Evolutionary conservation across 2,888 invertebrate species (phyloP).

Genomic region (Drosophila paramelanica): DNA sequence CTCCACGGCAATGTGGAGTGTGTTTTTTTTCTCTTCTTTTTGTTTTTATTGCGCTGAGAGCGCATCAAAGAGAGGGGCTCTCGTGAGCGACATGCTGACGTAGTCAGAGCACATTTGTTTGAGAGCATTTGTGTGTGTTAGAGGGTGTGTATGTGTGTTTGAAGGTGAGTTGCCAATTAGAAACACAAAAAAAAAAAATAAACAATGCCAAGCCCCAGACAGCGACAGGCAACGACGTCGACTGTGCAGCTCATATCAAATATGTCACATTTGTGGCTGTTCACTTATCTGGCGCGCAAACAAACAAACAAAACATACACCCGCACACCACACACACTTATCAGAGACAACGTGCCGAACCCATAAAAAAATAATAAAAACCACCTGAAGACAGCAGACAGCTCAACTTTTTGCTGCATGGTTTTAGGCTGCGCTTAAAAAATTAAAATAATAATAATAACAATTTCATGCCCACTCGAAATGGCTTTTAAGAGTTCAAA

Average conservation of each 20-base stretch:
- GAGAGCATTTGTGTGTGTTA: conserved; percentile 26
- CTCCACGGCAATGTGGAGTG: conserved; percentile 56
- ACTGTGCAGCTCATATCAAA: conserved; percentile 46
- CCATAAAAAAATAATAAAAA: conserved; percentile 64
- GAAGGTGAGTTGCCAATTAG: conserved; percentile 72
- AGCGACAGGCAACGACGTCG: conserved; percentile 8
- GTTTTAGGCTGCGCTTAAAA: conserved; percentile 51
- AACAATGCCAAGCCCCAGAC: conserved; percentile 67
- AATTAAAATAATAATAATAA: conserved; percentile 1
- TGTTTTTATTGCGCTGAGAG: conserved; percentile 18
- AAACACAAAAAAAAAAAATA: conserved; percentile 43
- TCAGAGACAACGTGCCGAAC: conserved; percentile 66
- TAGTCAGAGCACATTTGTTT: conserved; percentile 53
- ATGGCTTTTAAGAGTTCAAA: conserved; percentile 53
- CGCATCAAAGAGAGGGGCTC: conserved; percentile 29
- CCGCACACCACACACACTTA: conserved; percentile 9
- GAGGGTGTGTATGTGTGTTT: conserved; percentile 16
- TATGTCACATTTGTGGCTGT: conserved; percentile 62
- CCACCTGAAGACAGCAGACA: conserved; percentile 23
- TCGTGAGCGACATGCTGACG: conserved; percentile 39
- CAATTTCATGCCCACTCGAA: conserved; percentile 18
- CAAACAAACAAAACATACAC: conserved; percentile 44
- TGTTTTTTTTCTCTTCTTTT: conserved; percentile 27
- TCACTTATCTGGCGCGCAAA: conserved; percentile 53
- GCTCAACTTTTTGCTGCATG: conserved; percentile 34